phyloP scores from a whole-genome alignment of 2,113 vertebrate genomes.

The Rhynchopsitta pachyrhyncha region DNA sequence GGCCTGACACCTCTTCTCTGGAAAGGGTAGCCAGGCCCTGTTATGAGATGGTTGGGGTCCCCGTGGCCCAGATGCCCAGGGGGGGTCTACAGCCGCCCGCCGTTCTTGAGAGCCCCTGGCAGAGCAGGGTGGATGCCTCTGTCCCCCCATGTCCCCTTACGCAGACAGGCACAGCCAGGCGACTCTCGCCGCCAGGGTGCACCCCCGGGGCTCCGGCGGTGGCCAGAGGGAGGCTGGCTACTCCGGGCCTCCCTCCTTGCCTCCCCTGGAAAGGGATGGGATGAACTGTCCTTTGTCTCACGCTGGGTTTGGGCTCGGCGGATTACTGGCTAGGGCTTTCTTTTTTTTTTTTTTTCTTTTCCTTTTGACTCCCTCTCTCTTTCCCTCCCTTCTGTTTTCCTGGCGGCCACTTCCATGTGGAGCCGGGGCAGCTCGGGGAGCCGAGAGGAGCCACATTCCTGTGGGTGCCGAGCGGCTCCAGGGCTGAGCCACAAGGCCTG shows the following conservation, averaged over 20 bases:
- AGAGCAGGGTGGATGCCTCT: not conserved
- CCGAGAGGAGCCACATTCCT: conserved; percentile 92
- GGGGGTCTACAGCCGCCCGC: not conserved
- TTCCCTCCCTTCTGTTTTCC: conserved; percentile 55
- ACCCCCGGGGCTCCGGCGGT: not conserved
- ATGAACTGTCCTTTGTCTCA: conserved; percentile 74
- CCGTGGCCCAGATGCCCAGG: not conserved
- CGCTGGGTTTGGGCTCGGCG: conserved; percentile 14
- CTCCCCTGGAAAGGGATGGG: conserved; percentile 31
- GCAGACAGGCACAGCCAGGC: not conserved
- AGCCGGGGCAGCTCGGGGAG: conserved; percentile 80
- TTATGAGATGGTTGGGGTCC: not conserved
- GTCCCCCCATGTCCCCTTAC: not conserved
- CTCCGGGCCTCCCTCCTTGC: not conserved
- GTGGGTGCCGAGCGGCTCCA: conserved; percentile 88
- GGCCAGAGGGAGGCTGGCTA: not conserved
- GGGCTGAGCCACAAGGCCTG: conserved; percentile 82
- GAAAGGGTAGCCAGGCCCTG: not conserved
- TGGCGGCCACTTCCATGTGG: conserved; percentile 74
- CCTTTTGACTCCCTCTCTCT: not conserved
- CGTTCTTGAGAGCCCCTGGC: not conserved
- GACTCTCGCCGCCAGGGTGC: not conserved
- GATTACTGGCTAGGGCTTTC: conserved; percentile 32
- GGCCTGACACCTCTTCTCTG: not conserved
- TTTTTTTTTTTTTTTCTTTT: not conserved